Evolutionary conservation across 2,113 vertebrate genomes (phyloP), one percentile per base, ranked within the genome.

Genomic region (Scatophagus argus): DNA sequence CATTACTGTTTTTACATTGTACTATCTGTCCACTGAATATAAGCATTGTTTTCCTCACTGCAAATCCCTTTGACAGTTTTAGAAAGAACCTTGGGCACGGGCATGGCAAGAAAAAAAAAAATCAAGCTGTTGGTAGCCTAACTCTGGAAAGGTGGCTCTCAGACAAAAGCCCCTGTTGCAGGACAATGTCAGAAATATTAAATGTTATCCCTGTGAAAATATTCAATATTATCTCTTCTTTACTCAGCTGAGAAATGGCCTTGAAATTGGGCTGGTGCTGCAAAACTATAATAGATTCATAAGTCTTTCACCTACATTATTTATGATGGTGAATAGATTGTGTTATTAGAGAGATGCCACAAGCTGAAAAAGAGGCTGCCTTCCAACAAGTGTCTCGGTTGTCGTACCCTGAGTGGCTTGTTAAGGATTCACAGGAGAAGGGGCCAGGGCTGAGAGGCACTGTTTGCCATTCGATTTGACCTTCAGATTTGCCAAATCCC

Each of bases 401-500:
- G 67, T 73, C 67, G 72, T 49, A 73, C 31, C 61, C 65, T 32
- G 73, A 80, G 78, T 60, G 34, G 75, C 81, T 87, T 84, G 81
- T 87, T 88, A 89, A 55, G 71, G 82, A 91, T 89, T 88, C 74
- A 80, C 77, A 32, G 74, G 74, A 83, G 83, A 69, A 47, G 38
- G 52, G 59, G 25, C 29, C 13, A 34, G 25, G 58, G 60, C 81
- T 74, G 64, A 83, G 72, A 87, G 74, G 60, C 51, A 67, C 64
- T 78, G 85, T 86, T 92, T 89, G 82, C 83, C 74, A 77, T 90
- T 87, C 36, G 56, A 90, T 87, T 85, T 91, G 89, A 92, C 89
- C 91, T 91, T 92, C 88, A 92, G 81, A 89, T 90, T 87, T 54
- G 43, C 79, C 70, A 80, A 88, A 89, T 86, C 88, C 65, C 86